Percentiles rank a stretch among this genome's conserved stretches.
phyloP scores from a whole-genome alignment of 2,888 invertebrate genomes.

The Helleia helle region DNA sequence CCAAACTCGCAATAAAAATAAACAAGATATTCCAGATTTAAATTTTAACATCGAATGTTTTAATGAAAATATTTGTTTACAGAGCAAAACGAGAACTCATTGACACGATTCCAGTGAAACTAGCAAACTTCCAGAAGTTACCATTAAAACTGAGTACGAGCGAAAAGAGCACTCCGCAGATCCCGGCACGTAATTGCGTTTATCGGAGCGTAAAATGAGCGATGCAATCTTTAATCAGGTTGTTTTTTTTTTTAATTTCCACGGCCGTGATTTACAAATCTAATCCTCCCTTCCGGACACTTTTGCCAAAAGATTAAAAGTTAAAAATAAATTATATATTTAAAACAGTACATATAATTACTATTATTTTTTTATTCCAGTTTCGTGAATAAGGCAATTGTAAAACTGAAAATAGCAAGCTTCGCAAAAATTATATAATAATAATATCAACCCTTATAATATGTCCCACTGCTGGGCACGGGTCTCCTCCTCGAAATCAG shows the following conservation, averaged over 20 bases:
- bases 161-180: slow-evolving; percentile 38
- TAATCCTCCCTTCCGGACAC: too few species aligned
- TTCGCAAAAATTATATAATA: too few species aligned
- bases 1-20: too few species aligned
- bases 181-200: slow-evolving; percentile 62
- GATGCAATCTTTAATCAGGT: slow-evolving; percentile 62
- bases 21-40: not conserved
- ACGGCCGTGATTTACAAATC: slow-evolving; percentile 29
- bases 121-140: slow-evolving; percentile 25
- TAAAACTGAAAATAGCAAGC: too few species aligned
- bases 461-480: too few species aligned
- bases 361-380: too few species aligned
- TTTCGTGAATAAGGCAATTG: too few species aligned
- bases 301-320: too few species aligned
- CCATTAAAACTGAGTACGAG: slow-evolving; percentile 37
- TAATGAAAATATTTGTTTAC: slow-evolving; percentile 2
- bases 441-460: too few species aligned
- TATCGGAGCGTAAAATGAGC: slow-evolving; percentile 66
- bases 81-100: slow-evolving; percentile 19
- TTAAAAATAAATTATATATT: too few species aligned
- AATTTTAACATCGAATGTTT: slow-evolving; percentile 1
- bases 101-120: slow-evolving; percentile 24
- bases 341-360: too few species aligned
- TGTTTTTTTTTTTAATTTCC: slow-evolving; percentile 31
- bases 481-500: too few species aligned